These are phyloP conservation scores for Loxodonta africana DNA, from an alignment of 2,113 vertebrate genomes.

Conservation along the genomic window DNA sequence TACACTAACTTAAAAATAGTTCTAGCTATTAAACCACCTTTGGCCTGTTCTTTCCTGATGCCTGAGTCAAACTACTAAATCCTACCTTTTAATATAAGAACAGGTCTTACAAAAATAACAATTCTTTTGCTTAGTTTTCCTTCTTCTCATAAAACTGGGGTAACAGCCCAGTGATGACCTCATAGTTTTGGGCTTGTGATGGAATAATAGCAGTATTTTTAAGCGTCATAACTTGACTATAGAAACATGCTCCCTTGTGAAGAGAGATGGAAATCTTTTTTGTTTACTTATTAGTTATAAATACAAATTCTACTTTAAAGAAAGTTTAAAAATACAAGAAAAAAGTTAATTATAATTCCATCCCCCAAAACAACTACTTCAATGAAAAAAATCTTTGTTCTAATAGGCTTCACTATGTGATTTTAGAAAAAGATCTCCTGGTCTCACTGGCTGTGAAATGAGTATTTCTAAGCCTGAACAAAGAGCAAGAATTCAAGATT, in stretches of 20 bases:
- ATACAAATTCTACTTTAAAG: slow-evolving; percentile 4
- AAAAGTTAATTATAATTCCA: slow-evolving; percentile 13
- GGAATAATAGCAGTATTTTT: slow-evolving; percentile 46
- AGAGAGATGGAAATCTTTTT: not conserved
- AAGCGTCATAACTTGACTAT: not conserved
- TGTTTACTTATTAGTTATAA: slow-evolving; percentile 32
- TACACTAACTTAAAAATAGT: not conserved
- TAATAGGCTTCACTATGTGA: not conserved
- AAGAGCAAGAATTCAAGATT: not conserved
- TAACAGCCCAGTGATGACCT: slow-evolving; percentile 65
- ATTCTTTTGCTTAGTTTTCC: slow-evolving; percentile 55
- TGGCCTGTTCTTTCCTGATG: not conserved
- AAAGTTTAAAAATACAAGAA: slow-evolving; percentile 48
- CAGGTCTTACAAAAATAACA: not conserved
- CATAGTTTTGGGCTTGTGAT: slow-evolving; percentile 72
- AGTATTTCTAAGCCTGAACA: not conserved
- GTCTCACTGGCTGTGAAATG: not conserved
- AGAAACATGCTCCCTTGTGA: not conserved
- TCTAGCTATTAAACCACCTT: slow-evolving; percentile 9
- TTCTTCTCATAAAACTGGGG: slow-evolving; percentile 40
- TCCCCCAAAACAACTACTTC: not conserved
- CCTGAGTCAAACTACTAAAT: slow-evolving; percentile 23
- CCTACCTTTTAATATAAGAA: slow-evolving; percentile 62
- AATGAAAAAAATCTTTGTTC: slow-evolving; percentile 19
- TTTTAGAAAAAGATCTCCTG: slow-evolving; percentile 9